Evolutionary conservation across 2,797 vertebrate genomes (phyloP).

Genomic region (Cyprinodon diabolis): DNA sequence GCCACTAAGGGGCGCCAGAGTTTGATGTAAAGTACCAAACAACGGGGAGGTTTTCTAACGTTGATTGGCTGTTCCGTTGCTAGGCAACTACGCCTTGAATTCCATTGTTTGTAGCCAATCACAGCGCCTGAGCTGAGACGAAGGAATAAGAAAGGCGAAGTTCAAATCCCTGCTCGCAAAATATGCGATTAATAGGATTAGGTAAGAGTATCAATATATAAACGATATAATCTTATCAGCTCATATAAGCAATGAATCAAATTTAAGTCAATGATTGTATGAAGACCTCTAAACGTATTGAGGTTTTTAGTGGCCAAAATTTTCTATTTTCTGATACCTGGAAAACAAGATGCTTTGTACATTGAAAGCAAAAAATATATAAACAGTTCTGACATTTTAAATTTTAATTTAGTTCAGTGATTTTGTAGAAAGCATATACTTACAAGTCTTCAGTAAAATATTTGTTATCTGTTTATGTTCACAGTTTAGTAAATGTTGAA

Average conservation of each 20-base stretch:
- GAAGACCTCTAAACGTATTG: no score
- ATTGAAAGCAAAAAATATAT: neutral
- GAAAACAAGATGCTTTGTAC: neutral
- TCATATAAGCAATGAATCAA: no score
- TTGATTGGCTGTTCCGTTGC: slow-evolving; percentile 11
- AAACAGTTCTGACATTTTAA: neutral
- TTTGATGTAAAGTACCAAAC: neutral
- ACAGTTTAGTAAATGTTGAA: neutral
- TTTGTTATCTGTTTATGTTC: neutral
- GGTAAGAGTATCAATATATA: neutral
- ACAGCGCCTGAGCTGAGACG: no score
- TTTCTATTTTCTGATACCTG: neutral
- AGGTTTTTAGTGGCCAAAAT: no score
- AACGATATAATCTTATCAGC: neutral
- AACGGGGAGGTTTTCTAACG: neutral
- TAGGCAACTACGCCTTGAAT: slow-evolving; percentile 2
- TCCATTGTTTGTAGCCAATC: neutral
- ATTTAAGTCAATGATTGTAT: no score
- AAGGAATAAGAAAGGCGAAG: neutral
- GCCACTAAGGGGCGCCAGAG: slow-evolving; percentile 48
- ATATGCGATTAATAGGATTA: neutral
- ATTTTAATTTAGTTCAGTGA: neutral
- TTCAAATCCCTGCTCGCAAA: neutral
- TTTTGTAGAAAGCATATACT: neutral
- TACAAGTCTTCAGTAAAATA: neutral